phyloP scores from a whole-genome alignment of 2,797 vertebrate genomes.

The Lemur catta region DNA sequence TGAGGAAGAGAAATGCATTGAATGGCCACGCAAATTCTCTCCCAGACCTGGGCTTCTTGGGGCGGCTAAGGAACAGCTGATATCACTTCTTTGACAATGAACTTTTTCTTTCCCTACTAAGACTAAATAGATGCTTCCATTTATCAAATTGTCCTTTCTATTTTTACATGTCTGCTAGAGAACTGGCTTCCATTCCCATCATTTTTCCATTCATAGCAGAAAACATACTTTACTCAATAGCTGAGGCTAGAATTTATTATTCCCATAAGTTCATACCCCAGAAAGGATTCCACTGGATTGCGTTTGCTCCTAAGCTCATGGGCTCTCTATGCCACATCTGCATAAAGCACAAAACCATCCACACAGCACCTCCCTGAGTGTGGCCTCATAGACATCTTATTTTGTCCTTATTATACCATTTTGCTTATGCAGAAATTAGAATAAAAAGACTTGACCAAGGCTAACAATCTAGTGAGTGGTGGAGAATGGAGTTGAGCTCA shows the following conservation, averaged over 20 bases:
- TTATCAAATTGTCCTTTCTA: neutral
- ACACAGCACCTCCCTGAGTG: neutral
- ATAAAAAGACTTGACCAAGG: neutral
- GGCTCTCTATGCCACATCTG: neutral
- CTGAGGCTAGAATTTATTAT: neutral
- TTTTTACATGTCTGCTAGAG: neutral
- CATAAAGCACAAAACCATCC: neutral
- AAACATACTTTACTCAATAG: neutral
- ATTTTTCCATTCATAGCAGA: slow-evolving; percentile 8
- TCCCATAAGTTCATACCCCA: neutral
- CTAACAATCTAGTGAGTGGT: neutral
- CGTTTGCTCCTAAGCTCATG: neutral
- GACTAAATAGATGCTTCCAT: neutral
- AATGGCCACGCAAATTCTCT: neutral
- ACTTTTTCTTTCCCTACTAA: neutral
- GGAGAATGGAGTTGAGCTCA: neutral
- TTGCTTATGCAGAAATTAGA: neutral
- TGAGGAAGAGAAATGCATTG: neutral
- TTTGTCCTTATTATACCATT: neutral
- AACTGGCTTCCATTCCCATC: neutral
- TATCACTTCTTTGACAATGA: neutral
- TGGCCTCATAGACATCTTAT: neutral
- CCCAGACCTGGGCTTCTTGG: neutral
- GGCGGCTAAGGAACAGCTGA: neutral
- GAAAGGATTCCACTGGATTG: neutral